phyloP scores from a whole-genome alignment of 2,888 invertebrate genomes.

The Amblyjoppa fuscipennis region DNA sequence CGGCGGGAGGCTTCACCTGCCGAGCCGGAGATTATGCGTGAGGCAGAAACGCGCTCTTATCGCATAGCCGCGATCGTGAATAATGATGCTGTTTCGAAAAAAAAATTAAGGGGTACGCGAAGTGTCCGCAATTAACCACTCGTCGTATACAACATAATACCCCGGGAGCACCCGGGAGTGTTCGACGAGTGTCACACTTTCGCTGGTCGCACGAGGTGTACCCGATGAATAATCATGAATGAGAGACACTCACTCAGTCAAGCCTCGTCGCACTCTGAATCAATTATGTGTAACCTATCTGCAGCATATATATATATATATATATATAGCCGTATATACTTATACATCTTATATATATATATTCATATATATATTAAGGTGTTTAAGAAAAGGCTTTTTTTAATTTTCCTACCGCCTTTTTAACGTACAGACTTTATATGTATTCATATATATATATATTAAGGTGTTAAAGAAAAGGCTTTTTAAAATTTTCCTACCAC shows the following conservation, averaged over 20 bases:
- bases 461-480: too few relatives aligned
- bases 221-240: conserved; percentile 64
- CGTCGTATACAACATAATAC: conserved; percentile 52
- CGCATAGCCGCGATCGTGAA: conserved; percentile 64
- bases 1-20: conserved; percentile 47
- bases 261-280: conserved; percentile 55
- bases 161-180: conserved; percentile 19
- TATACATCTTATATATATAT: not conserved
- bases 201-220: not conserved
- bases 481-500: too few relatives aligned
- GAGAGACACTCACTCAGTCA: conserved; percentile 48
- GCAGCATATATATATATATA: not conserved
- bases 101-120: conserved; percentile 63
- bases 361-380: too few relatives aligned
- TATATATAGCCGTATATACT: not conserved
- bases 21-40: conserved; percentile 48
- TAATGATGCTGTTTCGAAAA: conserved; percentile 65
- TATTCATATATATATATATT: too few relatives aligned
- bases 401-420: too few relatives aligned
- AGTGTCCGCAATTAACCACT: conserved; percentile 61
- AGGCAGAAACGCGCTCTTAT: conserved; percentile 56
- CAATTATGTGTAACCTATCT: conserved; percentile 59
- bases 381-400: too few relatives aligned
- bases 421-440: too few relatives aligned
- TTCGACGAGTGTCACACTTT: conserved; percentile 47